phyloP scores from a whole-genome alignment of 2,113 vertebrate genomes.

The Echinops telfairi region DNA sequence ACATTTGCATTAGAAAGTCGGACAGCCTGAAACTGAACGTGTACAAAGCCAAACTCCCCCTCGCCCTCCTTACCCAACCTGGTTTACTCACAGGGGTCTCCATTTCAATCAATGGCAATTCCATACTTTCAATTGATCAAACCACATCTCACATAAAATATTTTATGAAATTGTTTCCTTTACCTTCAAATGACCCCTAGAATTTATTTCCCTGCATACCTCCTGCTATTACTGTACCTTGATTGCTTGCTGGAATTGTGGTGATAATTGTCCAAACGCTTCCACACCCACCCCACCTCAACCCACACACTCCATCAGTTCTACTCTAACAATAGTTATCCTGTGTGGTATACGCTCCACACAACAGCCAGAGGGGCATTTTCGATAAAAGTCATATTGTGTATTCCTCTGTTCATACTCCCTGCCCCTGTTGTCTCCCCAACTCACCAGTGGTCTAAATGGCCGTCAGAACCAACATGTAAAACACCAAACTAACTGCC shows the following conservation, averaged over 20 bases:
- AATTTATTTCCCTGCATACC: conserved; percentile 14
- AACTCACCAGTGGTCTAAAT: background rate
- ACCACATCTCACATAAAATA: background rate
- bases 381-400: conserved; percentile 22
- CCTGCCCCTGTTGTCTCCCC: background rate
- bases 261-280: background rate
- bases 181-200: conserved; percentile 41
- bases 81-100: background rate
- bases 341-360: background rate
- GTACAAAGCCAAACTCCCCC: background rate
- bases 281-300: background rate
- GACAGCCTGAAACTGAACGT: conserved; percentile 7
- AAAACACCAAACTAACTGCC: background rate
- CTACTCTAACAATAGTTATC: background rate
- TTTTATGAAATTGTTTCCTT: conserved; percentile 52
- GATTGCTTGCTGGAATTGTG: conserved; percentile 6
- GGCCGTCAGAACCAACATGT: background rate
- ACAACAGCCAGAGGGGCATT: background rate
- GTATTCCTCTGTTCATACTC: background rate
- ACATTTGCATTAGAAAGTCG: conserved; percentile 27
- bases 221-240: background rate
- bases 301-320: background rate
- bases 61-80: background rate
- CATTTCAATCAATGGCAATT: background rate
- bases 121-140: background rate